Percentiles rank a stretch among this genome's conserved stretches.
Conservation (phyloP, 2,888 invertebrate genomes). For the Drosophila antonietae region DNA sequence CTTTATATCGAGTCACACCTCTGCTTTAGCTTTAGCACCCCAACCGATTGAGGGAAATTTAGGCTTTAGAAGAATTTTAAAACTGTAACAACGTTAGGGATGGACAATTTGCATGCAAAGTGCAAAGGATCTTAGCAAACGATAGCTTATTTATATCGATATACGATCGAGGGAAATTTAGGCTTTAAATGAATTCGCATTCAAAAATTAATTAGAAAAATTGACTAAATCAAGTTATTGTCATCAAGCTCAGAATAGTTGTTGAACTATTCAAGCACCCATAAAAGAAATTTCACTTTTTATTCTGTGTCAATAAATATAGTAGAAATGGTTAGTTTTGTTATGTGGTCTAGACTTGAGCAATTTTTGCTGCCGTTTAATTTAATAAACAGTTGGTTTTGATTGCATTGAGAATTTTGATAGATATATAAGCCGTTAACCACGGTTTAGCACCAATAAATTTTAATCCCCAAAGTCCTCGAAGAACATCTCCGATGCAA, state of each 20-base stretch:
- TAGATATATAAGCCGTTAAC: background rate
- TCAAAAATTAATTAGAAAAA: background rate
- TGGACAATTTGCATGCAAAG: background rate
- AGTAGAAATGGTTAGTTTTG: background rate
- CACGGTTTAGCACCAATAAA: background rate
- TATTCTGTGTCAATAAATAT: slow-evolving; percentile 4
- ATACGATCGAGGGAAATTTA: background rate
- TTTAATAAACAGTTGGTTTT: background rate
- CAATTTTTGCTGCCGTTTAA: background rate
- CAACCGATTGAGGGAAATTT: background rate
- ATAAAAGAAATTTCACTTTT: background rate
- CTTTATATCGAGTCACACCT: background rate
- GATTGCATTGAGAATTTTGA: slow-evolving; percentile 11
- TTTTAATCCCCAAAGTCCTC: slow-evolving; percentile 42
- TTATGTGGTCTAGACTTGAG: background rate
- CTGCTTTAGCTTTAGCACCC: too few species aligned
- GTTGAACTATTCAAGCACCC: background rate
- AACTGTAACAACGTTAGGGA: background rate
- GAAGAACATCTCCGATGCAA: slow-evolving; percentile 48
- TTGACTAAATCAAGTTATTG: background rate
- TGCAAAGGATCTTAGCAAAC: background rate
- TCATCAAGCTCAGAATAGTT: background rate
- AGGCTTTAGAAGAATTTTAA: background rate
- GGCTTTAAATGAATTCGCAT: background rate
- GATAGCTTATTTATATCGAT: background rate